Percentiles rank a stretch among this genome's conserved stretches.
These are phyloP conservation scores for Pentamera pediparva DNA, from an alignment of 53 echinoderm and acorn worm species.

Conservation along the genomic window DNA sequence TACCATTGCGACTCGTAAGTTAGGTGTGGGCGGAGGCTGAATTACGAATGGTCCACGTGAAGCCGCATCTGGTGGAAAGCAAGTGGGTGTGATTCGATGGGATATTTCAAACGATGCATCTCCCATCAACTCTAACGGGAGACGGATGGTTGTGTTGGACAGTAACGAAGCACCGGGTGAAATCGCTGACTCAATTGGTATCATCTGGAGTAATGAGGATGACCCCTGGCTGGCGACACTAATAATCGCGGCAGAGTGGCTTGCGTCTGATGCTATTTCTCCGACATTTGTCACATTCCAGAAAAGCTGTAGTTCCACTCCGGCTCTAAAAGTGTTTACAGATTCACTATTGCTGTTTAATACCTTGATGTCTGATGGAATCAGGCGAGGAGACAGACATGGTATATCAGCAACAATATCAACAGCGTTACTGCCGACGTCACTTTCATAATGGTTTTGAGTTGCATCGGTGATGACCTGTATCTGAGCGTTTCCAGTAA, in stretches of 20 bases:
- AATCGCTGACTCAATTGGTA: neutral
- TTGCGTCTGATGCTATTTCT: neutral
- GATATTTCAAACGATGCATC: conserved; percentile 5
- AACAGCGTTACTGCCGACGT: neutral
- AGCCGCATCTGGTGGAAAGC: neutral
- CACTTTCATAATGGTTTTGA: neutral
- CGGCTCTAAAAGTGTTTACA: neutral
- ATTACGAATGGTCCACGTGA: neutral
- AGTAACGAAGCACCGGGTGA: neutral
- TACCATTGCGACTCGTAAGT: neutral
- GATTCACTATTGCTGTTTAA: neutral
- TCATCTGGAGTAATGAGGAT: neutral
- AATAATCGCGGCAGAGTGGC: neutral
- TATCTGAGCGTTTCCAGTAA: conserved; percentile 3
- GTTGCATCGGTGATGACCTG: neutral
- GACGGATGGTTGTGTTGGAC: neutral
- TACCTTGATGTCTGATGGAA: neutral
- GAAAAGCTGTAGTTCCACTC: neutral
- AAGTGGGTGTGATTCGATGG: no score
- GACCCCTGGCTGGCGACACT: no score
- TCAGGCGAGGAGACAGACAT: neutral
- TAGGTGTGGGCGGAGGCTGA: conserved; percentile 14
- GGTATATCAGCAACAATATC: neutral
- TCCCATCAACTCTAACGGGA: neutral
- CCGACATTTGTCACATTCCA: neutral